These are phyloP conservation scores for Montipora foliosa DNA, from an alignment of 64 coral and sea anemone species.

Conservation along the genomic window DNA sequence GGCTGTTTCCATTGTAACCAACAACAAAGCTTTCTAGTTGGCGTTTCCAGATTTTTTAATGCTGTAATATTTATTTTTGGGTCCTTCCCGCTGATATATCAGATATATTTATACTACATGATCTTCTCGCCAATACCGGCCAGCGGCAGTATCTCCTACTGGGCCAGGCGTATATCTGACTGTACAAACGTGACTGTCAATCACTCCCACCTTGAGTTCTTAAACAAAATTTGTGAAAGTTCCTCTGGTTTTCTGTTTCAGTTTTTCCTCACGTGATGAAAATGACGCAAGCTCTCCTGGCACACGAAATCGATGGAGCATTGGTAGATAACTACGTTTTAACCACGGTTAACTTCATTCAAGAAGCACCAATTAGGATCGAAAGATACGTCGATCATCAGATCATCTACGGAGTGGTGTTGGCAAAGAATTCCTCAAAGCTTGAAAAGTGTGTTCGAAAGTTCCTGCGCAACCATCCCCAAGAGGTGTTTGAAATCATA, in stretches of 20 bases:
- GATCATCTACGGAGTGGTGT: conserved; percentile 75
- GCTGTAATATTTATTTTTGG: too few relatives aligned
- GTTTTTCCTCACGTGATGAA: conserved; percentile 79
- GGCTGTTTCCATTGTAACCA: too few relatives aligned
- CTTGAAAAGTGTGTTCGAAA: conserved; percentile 80
- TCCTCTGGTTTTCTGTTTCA: conserved; percentile 2
- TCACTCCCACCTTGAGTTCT: not conserved
- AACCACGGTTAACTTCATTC: conserved; percentile 67
- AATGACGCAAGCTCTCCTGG: conserved; percentile 81
- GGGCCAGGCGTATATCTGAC: too few relatives aligned
- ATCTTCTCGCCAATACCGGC: too few relatives aligned
- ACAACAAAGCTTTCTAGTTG: too few relatives aligned
- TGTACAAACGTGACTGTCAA: too few relatives aligned
- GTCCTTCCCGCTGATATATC: too few relatives aligned
- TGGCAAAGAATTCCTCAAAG: conserved; percentile 71
- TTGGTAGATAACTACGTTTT: conserved; percentile 92
- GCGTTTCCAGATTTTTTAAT: too few relatives aligned
- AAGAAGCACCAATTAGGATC: conserved; percentile 84
- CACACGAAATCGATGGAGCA: conserved; percentile 77
- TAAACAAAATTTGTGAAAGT: not conserved
- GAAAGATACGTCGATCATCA: conserved; percentile 88
- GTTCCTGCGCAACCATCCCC: conserved; percentile 77
- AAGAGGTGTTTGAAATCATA: conserved; percentile 91
- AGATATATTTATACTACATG: too few relatives aligned
- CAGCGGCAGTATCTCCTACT: too few relatives aligned